Evolutionary conservation across 2,888 invertebrate genomes (phyloP).

Genomic region (Orthosia incerta): DNA sequence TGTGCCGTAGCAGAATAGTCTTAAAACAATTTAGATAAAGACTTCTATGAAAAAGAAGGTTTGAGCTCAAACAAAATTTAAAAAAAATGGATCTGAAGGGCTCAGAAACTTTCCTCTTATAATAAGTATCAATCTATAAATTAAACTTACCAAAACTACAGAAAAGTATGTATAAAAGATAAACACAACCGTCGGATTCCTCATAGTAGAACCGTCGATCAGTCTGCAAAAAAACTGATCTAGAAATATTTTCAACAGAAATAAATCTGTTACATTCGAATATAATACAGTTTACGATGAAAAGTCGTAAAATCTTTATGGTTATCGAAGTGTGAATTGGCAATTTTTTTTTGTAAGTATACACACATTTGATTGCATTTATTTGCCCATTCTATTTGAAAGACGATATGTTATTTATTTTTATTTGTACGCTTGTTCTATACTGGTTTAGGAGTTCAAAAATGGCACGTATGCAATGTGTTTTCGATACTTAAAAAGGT

Average conservation of each 20-base stretch:
- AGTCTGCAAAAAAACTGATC: conserved; percentile 44
- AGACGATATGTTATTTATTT: background rate
- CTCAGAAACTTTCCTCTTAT: background rate
- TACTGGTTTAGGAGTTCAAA: background rate
- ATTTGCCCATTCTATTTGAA: conserved; percentile 33
- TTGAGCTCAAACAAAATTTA: background rate
- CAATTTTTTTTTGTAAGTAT: conserved; percentile 48
- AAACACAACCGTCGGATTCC: conserved; percentile 64
- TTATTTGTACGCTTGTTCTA: conserved; percentile 1
- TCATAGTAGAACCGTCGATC: conserved; percentile 64
- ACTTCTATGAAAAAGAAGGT: background rate
- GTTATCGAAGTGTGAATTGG: conserved; percentile 71
- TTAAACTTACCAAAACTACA: conserved; percentile 74
- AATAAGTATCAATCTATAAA: background rate
- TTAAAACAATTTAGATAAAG: background rate
- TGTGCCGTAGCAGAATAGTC: background rate
- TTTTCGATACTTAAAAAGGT: background rate
- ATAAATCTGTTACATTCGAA: conserved; percentile 73
- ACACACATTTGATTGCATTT: conserved; percentile 45
- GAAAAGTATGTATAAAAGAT: conserved; percentile 66
- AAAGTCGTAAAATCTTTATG: conserved; percentile 80
- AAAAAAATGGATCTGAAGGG: background rate
- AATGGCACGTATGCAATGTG: background rate
- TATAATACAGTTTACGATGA: conserved; percentile 76
- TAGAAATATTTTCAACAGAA: conserved; percentile 71